Evolutionary conservation across 2,888 invertebrate genomes (phyloP).

Genomic region (Mystacides longicornis): DNA sequence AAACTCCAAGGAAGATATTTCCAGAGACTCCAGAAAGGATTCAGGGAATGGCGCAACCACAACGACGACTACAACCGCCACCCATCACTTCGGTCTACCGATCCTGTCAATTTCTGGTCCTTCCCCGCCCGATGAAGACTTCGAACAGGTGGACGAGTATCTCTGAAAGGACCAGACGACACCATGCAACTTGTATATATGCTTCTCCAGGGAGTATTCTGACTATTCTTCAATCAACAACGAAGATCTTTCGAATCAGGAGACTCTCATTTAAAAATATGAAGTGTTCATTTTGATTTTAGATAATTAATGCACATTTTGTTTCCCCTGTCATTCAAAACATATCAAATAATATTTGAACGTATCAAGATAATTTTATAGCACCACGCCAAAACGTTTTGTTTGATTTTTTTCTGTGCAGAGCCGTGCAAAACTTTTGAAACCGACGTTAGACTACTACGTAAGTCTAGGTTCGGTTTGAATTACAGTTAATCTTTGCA

Average conservation of each 20-base stretch:
- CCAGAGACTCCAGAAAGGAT: constrained; percentile 28
- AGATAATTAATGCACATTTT: no score
- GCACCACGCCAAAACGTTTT: no score
- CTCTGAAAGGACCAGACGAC: constrained; percentile 37
- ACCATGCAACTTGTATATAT: neutral
- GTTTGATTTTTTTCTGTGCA: no score
- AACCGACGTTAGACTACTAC: no score
- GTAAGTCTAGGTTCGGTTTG: no score
- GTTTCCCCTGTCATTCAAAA: no score
- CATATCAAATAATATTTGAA: no score
- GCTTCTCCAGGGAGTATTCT: neutral
- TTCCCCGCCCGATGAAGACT: constrained; percentile 67
- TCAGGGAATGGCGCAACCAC: constrained; percentile 35
- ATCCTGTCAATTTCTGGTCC: constrained; percentile 75
- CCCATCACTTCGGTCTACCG: constrained; percentile 60
- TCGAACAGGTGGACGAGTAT: constrained; percentile 54
- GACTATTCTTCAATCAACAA: neutral
- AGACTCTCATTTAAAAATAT: neutral
- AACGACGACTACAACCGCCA: constrained; percentile 46
- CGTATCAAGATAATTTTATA: no score
- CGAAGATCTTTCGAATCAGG: neutral
- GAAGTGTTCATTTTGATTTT: no score
- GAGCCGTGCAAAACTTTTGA: no score
- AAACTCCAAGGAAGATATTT: constrained; percentile 42
- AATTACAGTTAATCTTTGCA: no score